Conservation (phyloP, 2,797 vertebrate genomes). For the Pangasius mekongensis region DNA sequence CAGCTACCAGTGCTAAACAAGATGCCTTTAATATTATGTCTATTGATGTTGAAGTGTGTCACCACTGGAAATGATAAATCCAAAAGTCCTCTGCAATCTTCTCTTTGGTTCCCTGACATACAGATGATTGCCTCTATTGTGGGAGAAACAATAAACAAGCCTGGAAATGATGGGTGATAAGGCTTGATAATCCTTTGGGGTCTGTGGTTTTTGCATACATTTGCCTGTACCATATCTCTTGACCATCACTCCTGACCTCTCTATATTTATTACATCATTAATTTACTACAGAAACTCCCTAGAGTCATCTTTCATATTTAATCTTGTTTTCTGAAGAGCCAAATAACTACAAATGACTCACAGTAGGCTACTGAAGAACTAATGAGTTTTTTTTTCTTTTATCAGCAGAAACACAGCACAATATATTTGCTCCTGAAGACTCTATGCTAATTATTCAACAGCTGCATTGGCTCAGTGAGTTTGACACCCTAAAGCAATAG, state of each 20-base stretch:
- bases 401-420: background rate
- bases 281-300: background rate
- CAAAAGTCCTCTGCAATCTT: background rate
- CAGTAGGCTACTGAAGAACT: background rate
- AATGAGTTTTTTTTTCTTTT: background rate
- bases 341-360: slow-evolving; percentile 18
- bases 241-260: background rate
- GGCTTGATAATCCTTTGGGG: background rate
- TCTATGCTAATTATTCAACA: slow-evolving; percentile 10
- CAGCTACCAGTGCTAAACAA: background rate
- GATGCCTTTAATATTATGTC: background rate
- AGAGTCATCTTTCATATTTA: background rate
- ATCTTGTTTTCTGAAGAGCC: slow-evolving; percentile 11
- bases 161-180: background rate
- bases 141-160: background rate
- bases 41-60: background rate
- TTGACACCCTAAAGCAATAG: slow-evolving; percentile 25
- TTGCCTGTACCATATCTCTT: background rate
- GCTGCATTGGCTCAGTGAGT: slow-evolving; percentile 21
- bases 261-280: background rate
- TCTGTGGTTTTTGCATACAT: background rate
- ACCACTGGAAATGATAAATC: background rate
- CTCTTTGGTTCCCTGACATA: background rate
- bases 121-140: background rate
- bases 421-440: slow-evolving; percentile 21